A percentile compares a stretch with the other conserved stretches of the same genome.
phyloP scores from a whole-genome alignment of 2,113 vertebrate species.

The Pelobates fuscus region DNA sequence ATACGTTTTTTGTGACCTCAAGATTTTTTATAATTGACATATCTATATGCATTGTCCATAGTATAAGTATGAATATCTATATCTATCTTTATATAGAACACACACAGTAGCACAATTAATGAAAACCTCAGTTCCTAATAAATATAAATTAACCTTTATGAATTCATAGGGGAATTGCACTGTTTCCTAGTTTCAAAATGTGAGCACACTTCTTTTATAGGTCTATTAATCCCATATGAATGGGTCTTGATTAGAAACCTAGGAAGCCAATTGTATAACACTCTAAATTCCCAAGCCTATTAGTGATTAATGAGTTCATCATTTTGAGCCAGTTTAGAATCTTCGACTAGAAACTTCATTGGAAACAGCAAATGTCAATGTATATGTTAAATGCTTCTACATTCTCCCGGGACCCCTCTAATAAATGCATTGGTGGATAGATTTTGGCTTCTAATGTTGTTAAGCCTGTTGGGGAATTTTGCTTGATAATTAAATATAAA shows the following conservation, averaged over 20 bases:
- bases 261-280: background rate
- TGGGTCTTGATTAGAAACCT: constrained; percentile 29
- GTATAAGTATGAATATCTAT: too few relatives aligned
- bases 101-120: too few relatives aligned
- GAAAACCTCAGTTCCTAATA: too few relatives aligned
- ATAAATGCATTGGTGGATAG: constrained; percentile 17
- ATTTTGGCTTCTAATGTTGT: background rate
- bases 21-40: too few relatives aligned
- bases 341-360: background rate
- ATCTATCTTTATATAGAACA: too few relatives aligned
- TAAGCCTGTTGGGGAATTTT: constrained; percentile 1
- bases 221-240: constrained; percentile 6
- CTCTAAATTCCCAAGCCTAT: constrained; percentile 9
- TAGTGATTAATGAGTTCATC: constrained; percentile 33
- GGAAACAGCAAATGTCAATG: background rate
- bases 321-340: background rate
- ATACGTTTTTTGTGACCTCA: too few relatives aligned
- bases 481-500: background rate
- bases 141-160: too few relatives aligned
- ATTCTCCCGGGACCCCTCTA: constrained; percentile 10
- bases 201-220: background rate
- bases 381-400: constrained; percentile 24
- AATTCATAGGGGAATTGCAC: too few relatives aligned
- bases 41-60: too few relatives aligned
- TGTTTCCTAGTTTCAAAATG: too few relatives aligned